Percentiles rank a stretch among this genome's conserved stretches.
phyloP scores from a whole-genome alignment of 2,113 vertebrate species.

The Maccullochella peelii region DNA sequence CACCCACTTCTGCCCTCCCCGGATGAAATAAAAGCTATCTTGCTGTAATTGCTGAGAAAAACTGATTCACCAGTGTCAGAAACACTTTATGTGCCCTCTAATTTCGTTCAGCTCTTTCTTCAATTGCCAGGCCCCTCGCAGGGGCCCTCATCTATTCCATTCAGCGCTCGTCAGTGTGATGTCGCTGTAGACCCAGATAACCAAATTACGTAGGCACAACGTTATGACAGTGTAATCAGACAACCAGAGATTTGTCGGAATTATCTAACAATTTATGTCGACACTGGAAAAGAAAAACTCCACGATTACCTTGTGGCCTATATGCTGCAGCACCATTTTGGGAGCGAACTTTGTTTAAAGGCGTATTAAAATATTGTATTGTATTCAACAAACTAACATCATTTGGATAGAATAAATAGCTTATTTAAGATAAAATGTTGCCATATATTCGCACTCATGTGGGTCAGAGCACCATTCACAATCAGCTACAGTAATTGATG shows the following conservation, averaged over 20 bases:
- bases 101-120: slow-evolving; percentile 65
- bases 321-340: not conserved
- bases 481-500: not conserved
- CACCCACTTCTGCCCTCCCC: slow-evolving; percentile 25
- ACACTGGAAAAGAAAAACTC: slow-evolving; percentile 10
- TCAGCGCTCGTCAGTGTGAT: slow-evolving; percentile 52
- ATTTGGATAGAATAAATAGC: slow-evolving; percentile 2
- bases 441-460: not conserved
- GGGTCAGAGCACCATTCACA: not conserved
- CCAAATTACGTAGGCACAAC: slow-evolving; percentile 32
- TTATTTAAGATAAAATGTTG: not conserved
- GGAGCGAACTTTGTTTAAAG: not conserved
- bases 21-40: slow-evolving; percentile 73
- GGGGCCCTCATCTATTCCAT: slow-evolving; percentile 53
- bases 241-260: slow-evolving; percentile 42
- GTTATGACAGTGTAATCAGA: slow-evolving; percentile 63
- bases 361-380: not conserved
- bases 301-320: not conserved
- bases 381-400: not conserved
- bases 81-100: slow-evolving; percentile 70
- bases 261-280: slow-evolving; percentile 46
- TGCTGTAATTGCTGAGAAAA: slow-evolving; percentile 73
- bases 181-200: slow-evolving; percentile 46
- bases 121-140: slow-evolving; percentile 52
- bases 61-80: slow-evolving; percentile 68